Conservation (phyloP, 2,797 vertebrate genomes). For the Momotus momota region DNA sequence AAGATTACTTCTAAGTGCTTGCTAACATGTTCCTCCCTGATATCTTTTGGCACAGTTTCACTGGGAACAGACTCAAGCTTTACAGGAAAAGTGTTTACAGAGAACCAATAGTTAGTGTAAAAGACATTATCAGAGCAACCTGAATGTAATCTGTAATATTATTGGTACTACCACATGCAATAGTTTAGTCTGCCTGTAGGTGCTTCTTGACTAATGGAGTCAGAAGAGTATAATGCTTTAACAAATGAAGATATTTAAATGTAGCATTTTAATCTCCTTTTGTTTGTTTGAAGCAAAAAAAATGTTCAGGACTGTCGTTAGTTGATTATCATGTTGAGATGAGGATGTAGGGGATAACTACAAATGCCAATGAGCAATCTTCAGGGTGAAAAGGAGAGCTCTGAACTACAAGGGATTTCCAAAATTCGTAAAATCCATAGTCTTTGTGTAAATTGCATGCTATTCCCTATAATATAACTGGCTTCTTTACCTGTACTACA, state of each 20-base stretch:
- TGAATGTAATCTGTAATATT: background rate
- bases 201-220: background rate
- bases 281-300: background rate
- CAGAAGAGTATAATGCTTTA: background rate
- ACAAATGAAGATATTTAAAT: background rate
- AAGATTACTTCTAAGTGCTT: slow-evolving; percentile 54
- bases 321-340: background rate
- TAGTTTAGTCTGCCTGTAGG: background rate
- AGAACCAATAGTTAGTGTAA: background rate
- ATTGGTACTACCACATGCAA: background rate
- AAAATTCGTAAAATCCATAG: background rate
- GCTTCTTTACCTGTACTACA: background rate
- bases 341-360: background rate
- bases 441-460: background rate
- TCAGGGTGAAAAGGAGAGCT: background rate
- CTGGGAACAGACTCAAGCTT: background rate
- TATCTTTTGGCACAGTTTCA: slow-evolving; percentile 36
- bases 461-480: background rate
- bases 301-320: background rate
- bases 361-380: background rate
- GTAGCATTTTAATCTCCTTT: background rate
- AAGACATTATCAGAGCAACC: background rate
- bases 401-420: background rate
- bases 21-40: slow-evolving; percentile 32
- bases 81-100: background rate